Conservation (phyloP, 2,113 vertebrate species). For the Mus pahari region DNA sequence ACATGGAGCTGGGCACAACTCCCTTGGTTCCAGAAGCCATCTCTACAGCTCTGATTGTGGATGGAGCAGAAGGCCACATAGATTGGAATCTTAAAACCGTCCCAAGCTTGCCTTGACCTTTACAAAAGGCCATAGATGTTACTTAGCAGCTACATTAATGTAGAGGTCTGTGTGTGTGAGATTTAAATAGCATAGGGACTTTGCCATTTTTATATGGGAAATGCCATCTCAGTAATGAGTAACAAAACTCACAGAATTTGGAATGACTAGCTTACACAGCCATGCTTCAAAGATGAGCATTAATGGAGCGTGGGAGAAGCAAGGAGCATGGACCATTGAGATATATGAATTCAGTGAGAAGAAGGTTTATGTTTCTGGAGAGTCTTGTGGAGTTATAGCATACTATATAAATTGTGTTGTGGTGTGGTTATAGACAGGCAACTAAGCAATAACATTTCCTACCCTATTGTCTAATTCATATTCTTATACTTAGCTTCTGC, state of each 20-base stretch:
- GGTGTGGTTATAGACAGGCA: neutral
- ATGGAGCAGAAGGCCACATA: neutral
- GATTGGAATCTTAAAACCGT: slow-evolving; percentile 36
- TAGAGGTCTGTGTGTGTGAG: neutral
- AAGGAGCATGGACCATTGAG: neutral
- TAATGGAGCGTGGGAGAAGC: neutral
- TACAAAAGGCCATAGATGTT: slow-evolving; percentile 19
- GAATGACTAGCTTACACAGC: slow-evolving; percentile 27
- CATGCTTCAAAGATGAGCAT: neutral
- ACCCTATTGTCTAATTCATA: neutral
- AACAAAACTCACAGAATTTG: slow-evolving; percentile 33
- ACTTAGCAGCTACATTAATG: neutral
- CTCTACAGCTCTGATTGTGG: neutral
- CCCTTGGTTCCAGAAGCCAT: neutral
- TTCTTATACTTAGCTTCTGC: neutral
- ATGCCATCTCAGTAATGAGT: neutral
- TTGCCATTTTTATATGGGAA: slow-evolving; percentile 49
- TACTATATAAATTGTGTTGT: neutral
- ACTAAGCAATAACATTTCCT: neutral
- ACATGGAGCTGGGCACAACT: slow-evolving; percentile 5
- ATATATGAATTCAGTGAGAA: neutral
- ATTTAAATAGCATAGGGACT: slow-evolving; percentile 33
- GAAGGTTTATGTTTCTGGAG: neutral
- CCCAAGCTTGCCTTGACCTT: slow-evolving; percentile 59
- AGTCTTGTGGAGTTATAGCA: neutral